Evolutionary conservation across 2,888 invertebrate species (phyloP).

Genomic region (Yponomeuta plumbellus): DNA sequence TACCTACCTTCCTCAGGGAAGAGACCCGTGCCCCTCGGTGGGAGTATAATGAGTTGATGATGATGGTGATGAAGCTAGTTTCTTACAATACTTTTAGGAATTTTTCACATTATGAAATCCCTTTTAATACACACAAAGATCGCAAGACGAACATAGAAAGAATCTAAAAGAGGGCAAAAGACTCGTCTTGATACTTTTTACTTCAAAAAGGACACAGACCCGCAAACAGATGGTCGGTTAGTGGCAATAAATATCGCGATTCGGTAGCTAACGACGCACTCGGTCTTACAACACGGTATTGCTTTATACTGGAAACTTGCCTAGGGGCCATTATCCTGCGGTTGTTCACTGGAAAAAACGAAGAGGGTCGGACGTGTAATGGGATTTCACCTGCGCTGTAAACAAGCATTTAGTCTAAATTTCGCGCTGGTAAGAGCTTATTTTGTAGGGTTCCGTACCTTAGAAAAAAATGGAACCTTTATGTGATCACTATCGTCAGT

Average conservation of each 20-base stretch:
- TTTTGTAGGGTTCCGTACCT: no score
- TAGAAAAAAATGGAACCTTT: no score
- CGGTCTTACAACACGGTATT: neutral
- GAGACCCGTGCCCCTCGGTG: no score
- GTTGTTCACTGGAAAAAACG: neutral
- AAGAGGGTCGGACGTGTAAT: neutral
- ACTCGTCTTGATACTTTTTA: no score
- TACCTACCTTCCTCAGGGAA: no score
- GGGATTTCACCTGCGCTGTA: neutral
- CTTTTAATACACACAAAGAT: no score
- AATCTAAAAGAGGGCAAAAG: neutral
- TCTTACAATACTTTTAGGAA: no score
- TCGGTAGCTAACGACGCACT: neutral
- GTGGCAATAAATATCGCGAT: constrained; percentile 1
- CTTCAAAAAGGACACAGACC: neutral
- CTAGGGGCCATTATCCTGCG: neutral
- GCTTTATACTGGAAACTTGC: neutral
- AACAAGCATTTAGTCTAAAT: neutral
- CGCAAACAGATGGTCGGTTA: constrained; percentile 1
- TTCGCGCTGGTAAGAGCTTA: no score
- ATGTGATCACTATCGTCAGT: no score
- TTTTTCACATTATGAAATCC: no score
- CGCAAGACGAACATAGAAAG: neutral
- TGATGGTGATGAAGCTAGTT: no score
- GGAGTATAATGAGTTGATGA: no score